Evolutionary conservation across 2,888 invertebrate genomes (phyloP).

Genomic region (Agonum fuliginosum): DNA sequence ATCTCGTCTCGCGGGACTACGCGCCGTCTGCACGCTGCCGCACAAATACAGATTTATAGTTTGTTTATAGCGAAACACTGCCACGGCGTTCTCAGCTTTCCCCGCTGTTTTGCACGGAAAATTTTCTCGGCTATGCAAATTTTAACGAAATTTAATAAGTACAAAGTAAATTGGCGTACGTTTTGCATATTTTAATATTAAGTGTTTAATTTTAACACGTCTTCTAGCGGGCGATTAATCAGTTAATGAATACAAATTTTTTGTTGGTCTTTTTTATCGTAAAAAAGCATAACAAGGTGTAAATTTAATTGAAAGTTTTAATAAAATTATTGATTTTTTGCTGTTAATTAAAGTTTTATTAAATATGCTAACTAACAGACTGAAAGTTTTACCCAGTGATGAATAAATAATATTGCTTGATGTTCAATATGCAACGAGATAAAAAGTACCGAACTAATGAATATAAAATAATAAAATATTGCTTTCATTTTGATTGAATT

Average conservation of each 20-base stretch:
- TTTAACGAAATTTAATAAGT: slow-evolving; percentile 58
- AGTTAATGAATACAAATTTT: slow-evolving; percentile 52
- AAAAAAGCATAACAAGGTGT: slow-evolving; percentile 24
- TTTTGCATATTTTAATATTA: slow-evolving; percentile 60
- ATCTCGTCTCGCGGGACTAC: slow-evolving; percentile 51
- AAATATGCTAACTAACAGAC: slow-evolving; percentile 5
- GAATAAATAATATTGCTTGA: not conserved
- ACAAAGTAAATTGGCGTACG: slow-evolving; percentile 59
- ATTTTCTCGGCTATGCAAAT: slow-evolving; percentile 54
- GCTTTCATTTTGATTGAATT: too few species aligned
- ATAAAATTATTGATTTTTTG: slow-evolving; percentile 31
- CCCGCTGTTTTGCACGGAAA: not conserved
- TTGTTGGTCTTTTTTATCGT: slow-evolving; percentile 8
- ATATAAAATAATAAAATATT: too few species aligned
- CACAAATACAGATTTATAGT: slow-evolving; percentile 59
- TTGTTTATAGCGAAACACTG: slow-evolving; percentile 53
- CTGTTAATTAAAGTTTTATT: slow-evolving; percentile 8
- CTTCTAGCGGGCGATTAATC: slow-evolving; percentile 47
- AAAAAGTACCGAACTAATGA: too few species aligned
- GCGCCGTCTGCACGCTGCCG: slow-evolving; percentile 33
- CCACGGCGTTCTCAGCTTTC: not conserved
- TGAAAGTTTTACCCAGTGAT: not conserved
- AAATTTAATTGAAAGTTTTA: slow-evolving; percentile 29
- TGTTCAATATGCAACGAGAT: not conserved
- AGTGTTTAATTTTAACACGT: slow-evolving; percentile 53